Evolutionary conservation across 2,113 vertebrate species (phyloP), one percentile per base, ranked within the genome.

Genomic region (Rhinoderma darwinii): DNA sequence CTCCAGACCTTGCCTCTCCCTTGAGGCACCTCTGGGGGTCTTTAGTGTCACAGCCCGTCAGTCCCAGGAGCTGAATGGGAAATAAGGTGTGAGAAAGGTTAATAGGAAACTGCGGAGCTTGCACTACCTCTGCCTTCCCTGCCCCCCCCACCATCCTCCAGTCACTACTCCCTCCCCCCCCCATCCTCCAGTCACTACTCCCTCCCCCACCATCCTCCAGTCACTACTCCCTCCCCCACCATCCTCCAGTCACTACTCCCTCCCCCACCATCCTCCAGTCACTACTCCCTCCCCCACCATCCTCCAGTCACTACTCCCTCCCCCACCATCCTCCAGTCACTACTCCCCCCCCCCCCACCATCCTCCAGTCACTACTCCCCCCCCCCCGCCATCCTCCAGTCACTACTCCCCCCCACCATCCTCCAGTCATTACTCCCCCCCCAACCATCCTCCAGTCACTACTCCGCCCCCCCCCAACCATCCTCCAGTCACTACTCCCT

Each of bases 21-120:
- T 81, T 75, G 12, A 18, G 14, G 0, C 77, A 78, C 59, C 77
- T 88, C 20, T 35, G 51, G 61, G 89, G 89, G 30, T 90, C 91
- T 44, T 84, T 82, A 73, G 27, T 83, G 89, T 85, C 87, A 91
- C 88, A 72, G 79, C 73, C 51, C 77, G 82, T 86, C 81, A 88
- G 76, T 82, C 84, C 88, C 86, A n/a, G 86, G 72, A 82, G 44
- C 59, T 56, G 63, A 32, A 90, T 47, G 47, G 86, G 83, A 93
- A 90, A 79, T 66, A 84, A 89, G 86, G 59, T 90, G 86, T 90
- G 89, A 90, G 90, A 92, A 91, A 92, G 89, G 90, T 91, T 91
- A 89, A 89, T 90, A 92, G 91, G 90, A 92, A 91, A 92, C 82
- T 68, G 84, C 44, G 35, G 0, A 68, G 88, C 84, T 84, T 88